A percentile compares a stretch with the other conserved stretches of the same genome.
Conservation (phyloP, 2,113 vertebrate genomes). For the Zosterops lateralis region DNA sequence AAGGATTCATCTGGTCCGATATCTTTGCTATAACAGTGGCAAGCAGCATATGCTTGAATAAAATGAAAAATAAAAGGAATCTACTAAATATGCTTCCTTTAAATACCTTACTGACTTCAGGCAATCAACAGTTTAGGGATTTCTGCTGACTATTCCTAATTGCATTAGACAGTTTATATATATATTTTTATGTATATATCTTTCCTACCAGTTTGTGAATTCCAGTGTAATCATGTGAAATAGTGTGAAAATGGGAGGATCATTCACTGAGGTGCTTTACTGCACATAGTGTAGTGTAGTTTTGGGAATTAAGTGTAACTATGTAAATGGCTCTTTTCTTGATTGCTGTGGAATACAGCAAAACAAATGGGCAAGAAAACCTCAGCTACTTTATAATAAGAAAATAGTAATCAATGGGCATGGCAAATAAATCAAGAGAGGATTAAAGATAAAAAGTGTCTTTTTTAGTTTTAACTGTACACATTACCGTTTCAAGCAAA, state of each 20-base stretch:
- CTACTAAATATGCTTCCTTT: not conserved
- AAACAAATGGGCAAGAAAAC: not conserved
- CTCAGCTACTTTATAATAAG: not conserved
- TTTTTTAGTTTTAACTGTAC: not conserved
- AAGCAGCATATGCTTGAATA: not conserved
- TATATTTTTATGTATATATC: not conserved
- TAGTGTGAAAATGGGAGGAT: not conserved
- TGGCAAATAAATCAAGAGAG: not conserved
- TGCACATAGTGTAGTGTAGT: not conserved
- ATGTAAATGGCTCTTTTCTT: not conserved
- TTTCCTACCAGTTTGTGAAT: not conserved
- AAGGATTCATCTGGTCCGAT: not conserved
- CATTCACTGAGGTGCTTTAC: not conserved
- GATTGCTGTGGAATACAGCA: not conserved
- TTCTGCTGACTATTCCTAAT: not conserved
- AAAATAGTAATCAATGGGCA: not conserved
- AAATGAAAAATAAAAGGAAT: not conserved
- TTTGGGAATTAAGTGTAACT: not conserved
- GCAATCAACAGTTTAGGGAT: not conserved
- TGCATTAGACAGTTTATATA: not conserved
- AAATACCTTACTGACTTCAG: not conserved
- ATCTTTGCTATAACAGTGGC: not conserved
- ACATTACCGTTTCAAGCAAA: not conserved
- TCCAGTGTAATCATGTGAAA: not conserved
- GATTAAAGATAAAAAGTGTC: not conserved